Percentiles rank a stretch among this genome's conserved stretches.
Evolutionary conservation across 2,888 invertebrate species (phyloP).

Genomic region (Drosophila seclusa): DNA sequence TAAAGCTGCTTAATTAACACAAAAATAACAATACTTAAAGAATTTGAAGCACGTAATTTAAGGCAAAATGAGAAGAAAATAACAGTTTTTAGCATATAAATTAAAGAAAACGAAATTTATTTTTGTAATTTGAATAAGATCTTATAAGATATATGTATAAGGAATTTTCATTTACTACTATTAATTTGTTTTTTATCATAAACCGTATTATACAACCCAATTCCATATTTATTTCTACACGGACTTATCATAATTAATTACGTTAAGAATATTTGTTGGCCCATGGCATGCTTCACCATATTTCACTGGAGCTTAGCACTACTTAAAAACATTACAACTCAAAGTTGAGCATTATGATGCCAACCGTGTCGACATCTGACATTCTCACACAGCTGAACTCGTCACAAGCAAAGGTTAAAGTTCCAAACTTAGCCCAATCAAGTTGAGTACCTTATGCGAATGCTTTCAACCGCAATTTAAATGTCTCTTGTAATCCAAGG

Average conservation of each 20-base stretch:
- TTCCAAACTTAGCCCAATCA: slow-evolving; percentile 16
- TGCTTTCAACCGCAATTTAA: slow-evolving; percentile 27
- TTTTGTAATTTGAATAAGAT: no score
- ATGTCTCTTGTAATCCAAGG: slow-evolving; percentile 29
- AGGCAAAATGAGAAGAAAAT: not conserved
- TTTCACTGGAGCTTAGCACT: slow-evolving; percentile 13
- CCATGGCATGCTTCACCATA: not conserved
- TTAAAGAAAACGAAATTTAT: accelerated
- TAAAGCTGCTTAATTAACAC: slow-evolving; percentile 23
- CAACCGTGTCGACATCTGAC: slow-evolving; percentile 15
- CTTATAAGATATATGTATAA: no score
- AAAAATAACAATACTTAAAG: not conserved
- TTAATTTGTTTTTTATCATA: not conserved
- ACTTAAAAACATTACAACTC: slow-evolving; percentile 6
- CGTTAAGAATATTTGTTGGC: not conserved
- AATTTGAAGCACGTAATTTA: not conserved
- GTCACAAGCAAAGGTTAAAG: slow-evolving; percentile 10
- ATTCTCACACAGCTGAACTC: slow-evolving; percentile 4
- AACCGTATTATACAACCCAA: not conserved
- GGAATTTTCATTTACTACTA: no score
- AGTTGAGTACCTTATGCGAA: slow-evolving; percentile 4
- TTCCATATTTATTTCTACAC: not conserved
- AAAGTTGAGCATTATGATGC: not conserved
- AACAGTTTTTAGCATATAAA: not conserved
- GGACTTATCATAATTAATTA: not conserved